These are phyloP conservation scores for Nasua narica DNA, from an alignment of 2,797 vertebrate genomes.

Conservation along the genomic window DNA sequence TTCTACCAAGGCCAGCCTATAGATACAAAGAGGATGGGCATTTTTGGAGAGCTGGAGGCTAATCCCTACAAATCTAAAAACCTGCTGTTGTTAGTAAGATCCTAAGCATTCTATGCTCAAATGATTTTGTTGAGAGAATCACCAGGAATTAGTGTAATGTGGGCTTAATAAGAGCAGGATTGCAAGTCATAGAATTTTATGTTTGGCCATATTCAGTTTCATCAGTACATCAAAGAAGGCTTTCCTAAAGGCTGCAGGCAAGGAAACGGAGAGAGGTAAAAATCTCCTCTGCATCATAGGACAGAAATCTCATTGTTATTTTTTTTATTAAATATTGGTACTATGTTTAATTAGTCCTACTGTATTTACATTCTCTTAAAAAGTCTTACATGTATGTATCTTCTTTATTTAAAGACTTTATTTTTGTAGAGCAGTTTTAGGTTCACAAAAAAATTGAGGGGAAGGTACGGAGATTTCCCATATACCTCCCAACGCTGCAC, in stretches of 20 bases:
- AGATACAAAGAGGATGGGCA: not conserved
- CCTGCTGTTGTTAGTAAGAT: not conserved
- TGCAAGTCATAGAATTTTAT: not conserved
- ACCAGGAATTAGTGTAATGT: not conserved
- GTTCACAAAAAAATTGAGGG: not conserved
- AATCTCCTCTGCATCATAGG: not conserved
- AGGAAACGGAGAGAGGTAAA: not conserved
- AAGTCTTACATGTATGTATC: not conserved
- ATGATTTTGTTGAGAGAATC: not conserved
- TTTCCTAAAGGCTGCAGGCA: not conserved
- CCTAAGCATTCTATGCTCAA: not conserved
- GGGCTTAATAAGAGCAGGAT: not conserved
- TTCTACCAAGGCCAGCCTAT: not conserved
- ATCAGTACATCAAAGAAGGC: not conserved
- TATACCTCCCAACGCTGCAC: not conserved
- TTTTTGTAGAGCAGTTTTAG: not conserved
- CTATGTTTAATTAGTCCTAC: not conserved
- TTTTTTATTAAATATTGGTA: not conserved
- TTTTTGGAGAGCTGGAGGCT: not conserved
- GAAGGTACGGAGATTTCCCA: not conserved
- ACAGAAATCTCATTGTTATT: not conserved
- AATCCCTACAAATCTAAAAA: not conserved
- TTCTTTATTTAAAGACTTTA: not conserved
- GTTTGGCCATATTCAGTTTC: not conserved
- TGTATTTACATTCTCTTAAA: not conserved